Evolutionary conservation across 2,888 invertebrate species (phyloP).

Genomic region (Aphidius colemani): DNA sequence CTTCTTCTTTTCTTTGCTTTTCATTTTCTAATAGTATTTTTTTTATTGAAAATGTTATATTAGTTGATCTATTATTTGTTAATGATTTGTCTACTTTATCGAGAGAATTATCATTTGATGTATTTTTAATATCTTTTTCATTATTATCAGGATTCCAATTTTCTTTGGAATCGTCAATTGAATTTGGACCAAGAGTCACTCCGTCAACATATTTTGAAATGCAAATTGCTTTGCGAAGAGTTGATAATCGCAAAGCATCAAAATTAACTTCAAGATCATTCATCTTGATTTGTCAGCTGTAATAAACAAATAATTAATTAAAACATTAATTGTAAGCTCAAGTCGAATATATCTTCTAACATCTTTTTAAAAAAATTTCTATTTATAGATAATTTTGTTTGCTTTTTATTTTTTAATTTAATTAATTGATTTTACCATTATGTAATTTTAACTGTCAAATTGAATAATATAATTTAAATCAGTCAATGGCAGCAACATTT

Average conservation of each 20-base stretch:
- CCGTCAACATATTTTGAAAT: slow-evolving; percentile 63
- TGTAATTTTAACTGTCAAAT: no score
- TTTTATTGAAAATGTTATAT: slow-evolving; percentile 48
- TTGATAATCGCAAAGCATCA: slow-evolving; percentile 65
- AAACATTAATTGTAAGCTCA: no score
- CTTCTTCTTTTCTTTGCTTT: slow-evolving; percentile 48
- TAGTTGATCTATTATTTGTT: slow-evolving; percentile 46
- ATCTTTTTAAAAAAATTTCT: no score
- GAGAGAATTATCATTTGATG: slow-evolving; percentile 52
- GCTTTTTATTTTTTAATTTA: no score
- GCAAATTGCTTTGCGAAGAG: slow-evolving; percentile 65
- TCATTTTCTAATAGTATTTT: slow-evolving; percentile 55
- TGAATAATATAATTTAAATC: no score
- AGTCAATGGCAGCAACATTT: no score
- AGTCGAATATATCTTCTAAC: no score
- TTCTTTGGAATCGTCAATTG: slow-evolving; percentile 40
- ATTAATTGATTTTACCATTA: no score
- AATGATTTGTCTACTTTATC: slow-evolving; percentile 43
- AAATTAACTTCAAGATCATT: slow-evolving; percentile 55
- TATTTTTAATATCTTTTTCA: slow-evolving; percentile 43
- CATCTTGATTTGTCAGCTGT: slow-evolving; percentile 30
- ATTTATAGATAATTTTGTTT: no score
- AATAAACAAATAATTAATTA: no score
- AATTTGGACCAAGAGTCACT: slow-evolving; percentile 64
- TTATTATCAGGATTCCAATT: slow-evolving; percentile 35